Base-by-base conservation (phyloP, 2,113 vertebrate species). In the Pelmatolapia mariae region DNA sequence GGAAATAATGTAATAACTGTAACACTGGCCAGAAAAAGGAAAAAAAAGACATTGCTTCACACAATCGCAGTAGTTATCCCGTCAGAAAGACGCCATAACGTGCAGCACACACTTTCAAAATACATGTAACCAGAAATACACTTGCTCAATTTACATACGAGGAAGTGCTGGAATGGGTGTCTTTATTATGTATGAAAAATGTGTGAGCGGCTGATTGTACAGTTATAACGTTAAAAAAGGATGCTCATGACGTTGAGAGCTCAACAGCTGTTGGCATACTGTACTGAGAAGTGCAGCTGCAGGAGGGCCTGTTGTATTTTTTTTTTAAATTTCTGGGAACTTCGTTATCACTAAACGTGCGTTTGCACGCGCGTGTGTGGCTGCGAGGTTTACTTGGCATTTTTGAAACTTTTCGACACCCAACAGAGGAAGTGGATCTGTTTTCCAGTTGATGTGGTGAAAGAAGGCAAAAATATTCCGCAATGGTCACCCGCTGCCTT, bases 71-170 rank as follows among this genome's bases (percentile, higher is more conserved):
- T 10, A 63, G 31, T 47, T 43, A 80, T 87, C 15, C 57, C 5
- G 19, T 56, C 83, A 85, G 16, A 47, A 29, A 79, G 3, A 80
- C 10, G 80, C 16, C 40, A 83, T n/a, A 50, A 59, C 9, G 61
- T 87, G 54, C 73, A 86, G 26, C 59, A 81, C 66, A 22, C 15
- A 24, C 66, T 95, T 93, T 53, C 93, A 87, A 87, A 88, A 93
- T 61, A 26, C 11, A 80, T 86, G 53, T 93, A 54, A 89, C 84
- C 80, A 86, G 93, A 94, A 94, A 78, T 47, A 13, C 15, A 54
- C 59, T 92, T 95, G 78, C 87, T 61, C 87, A 89, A 92, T 94
- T 84, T 73, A 83, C 53, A 80, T 71, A 13, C 4, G 6, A 85
- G 89, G 87, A 93, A 89, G 56, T 90, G 61, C 79, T 45, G 61